phyloP scores from a whole-genome alignment of 2,888 invertebrate genomes.

The Mythimna vitellina region DNA sequence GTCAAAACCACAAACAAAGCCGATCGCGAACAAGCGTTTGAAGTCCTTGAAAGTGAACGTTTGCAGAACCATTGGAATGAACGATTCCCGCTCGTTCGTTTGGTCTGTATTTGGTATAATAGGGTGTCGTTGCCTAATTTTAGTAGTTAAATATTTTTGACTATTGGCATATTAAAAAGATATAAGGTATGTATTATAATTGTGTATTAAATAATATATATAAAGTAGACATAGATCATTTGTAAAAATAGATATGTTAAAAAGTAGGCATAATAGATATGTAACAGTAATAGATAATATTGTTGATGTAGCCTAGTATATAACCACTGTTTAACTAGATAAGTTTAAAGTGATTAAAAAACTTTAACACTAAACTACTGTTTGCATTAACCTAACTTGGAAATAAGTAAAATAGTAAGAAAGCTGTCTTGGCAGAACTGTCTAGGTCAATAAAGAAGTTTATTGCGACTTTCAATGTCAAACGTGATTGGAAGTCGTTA shows the following conservation, averaged over 20 bases:
- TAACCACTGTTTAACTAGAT: background rate
- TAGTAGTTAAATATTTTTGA: background rate
- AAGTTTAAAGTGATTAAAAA: conserved; percentile 23
- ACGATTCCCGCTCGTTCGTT: background rate
- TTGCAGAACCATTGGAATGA: too few species aligned
- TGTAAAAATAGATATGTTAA: too few species aligned
- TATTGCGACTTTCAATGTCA: conserved; percentile 36
- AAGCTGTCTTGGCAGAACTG: background rate
- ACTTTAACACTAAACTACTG: conserved; percentile 9
- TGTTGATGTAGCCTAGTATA: background rate
- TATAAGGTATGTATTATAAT: background rate
- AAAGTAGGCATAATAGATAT: background rate
- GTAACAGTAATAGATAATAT: background rate
- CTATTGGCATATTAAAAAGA: background rate
- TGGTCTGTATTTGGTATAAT: background rate
- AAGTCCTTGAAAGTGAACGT: background rate
- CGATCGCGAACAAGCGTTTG: too few species aligned
- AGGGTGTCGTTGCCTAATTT: background rate
- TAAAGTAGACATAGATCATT: background rate
- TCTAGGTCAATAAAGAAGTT: conserved; percentile 23
- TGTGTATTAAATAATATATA: background rate
- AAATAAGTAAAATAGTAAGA: conserved; percentile 18
- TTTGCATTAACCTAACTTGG: conserved; percentile 20
- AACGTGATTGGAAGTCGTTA: conserved; percentile 37
- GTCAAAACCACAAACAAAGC: too few species aligned